Evolutionary conservation across 2,888 invertebrate genomes (phyloP), one percentile per base, ranked within the genome.

Genomic region (Caenorhabditis doughertyi): DNA sequence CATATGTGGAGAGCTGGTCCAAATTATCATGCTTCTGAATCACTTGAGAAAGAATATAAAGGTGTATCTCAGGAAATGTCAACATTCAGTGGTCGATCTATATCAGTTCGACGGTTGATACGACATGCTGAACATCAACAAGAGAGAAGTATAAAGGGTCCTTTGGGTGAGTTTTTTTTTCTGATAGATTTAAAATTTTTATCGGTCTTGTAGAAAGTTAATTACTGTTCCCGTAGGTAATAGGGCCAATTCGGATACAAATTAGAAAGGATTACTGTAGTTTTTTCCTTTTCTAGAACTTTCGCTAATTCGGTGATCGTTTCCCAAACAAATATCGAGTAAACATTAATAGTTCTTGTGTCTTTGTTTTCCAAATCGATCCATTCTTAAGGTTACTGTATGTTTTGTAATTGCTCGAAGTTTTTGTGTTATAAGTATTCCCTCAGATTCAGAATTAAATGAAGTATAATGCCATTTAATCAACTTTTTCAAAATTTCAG

Each of bases 1-100:
- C 87, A 89, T 62, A 71, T 84, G 60, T 89, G 89, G 72, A 85
- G 87, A 42, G 84, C 85, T n/a, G 72, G 82, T 42, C 49, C 81
- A 29, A 60, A 80, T 13, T 73, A 77, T 42, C 51, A 53, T 16
- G 60, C 73, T 13, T 64, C 74, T 23, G 84, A 83, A 27, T 67
- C 87, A 1, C 42, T 81, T 18, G 87, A 85, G 39, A 72, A 62
- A 21, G 85, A 87, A 58, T 87, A 65, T 44, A 47, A 55, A n/a
- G 85, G 86, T 21, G 86, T 86, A 16, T 51, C 51, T 9, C 55
- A 76, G 18, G 81, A 83, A 67, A 76, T 86, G 53, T 62, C 55
- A 23, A 62, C 62, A 29, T 77, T 82, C 27, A 49, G 60, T 23
- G 76, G 71, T 29, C 23, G 29, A 7, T 42, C 35, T 11, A 72